Percentiles rank a stretch among this genome's conserved stretches.
Conservation (phyloP, 2,888 invertebrate genomes). For the Zelleria hepariella region DNA sequence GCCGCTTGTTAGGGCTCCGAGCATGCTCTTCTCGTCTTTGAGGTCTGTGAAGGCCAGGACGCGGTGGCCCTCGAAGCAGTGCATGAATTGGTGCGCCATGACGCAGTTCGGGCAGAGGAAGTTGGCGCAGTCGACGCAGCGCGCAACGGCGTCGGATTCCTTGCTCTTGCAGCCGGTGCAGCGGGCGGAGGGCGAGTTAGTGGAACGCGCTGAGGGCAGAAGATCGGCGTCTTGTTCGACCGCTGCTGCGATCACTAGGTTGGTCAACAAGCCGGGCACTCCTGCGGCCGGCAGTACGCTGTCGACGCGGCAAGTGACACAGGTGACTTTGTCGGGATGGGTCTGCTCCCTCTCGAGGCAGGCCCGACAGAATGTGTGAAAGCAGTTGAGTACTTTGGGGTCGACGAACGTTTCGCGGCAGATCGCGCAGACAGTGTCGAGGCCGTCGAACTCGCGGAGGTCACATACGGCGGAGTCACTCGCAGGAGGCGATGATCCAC, state of each 20-base stretch:
- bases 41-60: conserved; percentile 81
- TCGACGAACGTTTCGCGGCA: conserved; percentile 83
- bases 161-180: conserved; percentile 98
- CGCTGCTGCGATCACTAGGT: conserved; percentile 72
- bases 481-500: conserved; percentile 89
- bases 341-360: conserved; percentile 83
- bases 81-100: conserved; percentile 99
- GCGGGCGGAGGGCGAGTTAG: conserved; percentile 70
- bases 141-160: conserved; percentile 94
- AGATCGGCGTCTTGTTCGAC: conserved; percentile 70
- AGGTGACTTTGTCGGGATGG: conserved; percentile 79
- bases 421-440: conserved; percentile 76
- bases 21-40: conserved; percentile 74
- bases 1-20: conserved; percentile 68
- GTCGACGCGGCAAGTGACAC: conserved; percentile 77
- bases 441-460: conserved; percentile 75
- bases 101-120: conserved; percentile 97
- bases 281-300: conserved; percentile 68
- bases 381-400: conserved; percentile 84
- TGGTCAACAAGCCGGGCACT: conserved; percentile 76
- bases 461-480: conserved; percentile 88
- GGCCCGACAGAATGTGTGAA: conserved; percentile 86
- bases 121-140: conserved; percentile 97
- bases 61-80: conserved; percentile 97
- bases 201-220: conserved; percentile 55